phyloP scores from a whole-genome alignment of 2,113 vertebrate genomes.

The Scopus umbretta region DNA sequence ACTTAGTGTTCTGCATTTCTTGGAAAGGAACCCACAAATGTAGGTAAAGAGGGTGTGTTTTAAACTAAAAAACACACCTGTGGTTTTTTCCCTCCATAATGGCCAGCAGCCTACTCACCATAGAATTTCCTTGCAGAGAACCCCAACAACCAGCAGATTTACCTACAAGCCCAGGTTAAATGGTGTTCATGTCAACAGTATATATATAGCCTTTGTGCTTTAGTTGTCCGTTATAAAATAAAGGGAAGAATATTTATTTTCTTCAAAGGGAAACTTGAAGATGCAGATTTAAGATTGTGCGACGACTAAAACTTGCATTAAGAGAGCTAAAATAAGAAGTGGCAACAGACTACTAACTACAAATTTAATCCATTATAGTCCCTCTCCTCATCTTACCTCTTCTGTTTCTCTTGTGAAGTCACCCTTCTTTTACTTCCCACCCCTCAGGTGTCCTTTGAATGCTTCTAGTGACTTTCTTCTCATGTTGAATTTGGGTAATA shows the following conservation, averaged over 20 bases:
- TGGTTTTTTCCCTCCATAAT: neutral
- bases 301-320: neutral
- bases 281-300: neutral
- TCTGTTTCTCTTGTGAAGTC: neutral
- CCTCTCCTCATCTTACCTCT: neutral
- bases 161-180: neutral
- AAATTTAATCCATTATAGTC: neutral
- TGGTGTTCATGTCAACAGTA: neutral
- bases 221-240: neutral
- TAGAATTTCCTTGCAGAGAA: neutral
- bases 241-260: neutral
- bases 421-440: neutral
- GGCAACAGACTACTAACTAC: neutral
- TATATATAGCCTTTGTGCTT: neutral
- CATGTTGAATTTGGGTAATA: neutral
- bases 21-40: neutral
- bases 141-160: neutral
- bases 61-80: neutral
- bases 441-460: neutral
- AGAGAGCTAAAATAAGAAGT: neutral
- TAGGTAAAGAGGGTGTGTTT: neutral
- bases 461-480: neutral
- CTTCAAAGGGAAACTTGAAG: neutral
- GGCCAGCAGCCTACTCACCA: neutral
- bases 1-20: neutral